Evolutionary conservation across 2,113 vertebrate genomes (phyloP).

Genomic region (Oxyruncus cristatus): DNA sequence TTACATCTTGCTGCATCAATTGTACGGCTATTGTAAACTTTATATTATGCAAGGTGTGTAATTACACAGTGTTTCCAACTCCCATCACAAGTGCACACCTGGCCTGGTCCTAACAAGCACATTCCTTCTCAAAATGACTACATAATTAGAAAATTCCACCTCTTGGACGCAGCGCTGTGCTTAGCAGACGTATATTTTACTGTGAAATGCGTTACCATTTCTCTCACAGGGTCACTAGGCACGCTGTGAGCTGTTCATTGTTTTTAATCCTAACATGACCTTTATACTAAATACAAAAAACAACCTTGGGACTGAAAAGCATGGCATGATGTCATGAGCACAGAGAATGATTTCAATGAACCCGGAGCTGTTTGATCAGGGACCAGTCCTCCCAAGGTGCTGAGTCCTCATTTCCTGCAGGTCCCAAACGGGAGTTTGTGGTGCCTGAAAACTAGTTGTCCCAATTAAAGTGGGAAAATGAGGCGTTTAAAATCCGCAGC

Average conservation of each 20-base stretch:
- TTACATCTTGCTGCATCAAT: constrained; percentile 58
- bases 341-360: constrained; percentile 44
- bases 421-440: not conserved
- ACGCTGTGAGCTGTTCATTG: constrained; percentile 50
- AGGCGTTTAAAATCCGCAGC: not conserved
- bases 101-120: constrained; percentile 44
- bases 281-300: constrained; percentile 59
- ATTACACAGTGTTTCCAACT: constrained; percentile 48
- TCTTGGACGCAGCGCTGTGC: not conserved
- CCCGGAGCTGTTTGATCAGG: not conserved
- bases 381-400: constrained; percentile 42
- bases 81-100: constrained; percentile 62
- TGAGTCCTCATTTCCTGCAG: constrained; percentile 28
- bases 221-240: constrained; percentile 46
- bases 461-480: not conserved
- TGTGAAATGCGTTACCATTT: not conserved
- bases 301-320: constrained; percentile 52
- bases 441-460: not conserved
- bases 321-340: constrained; percentile 48
- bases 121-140: constrained; percentile 57
- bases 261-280: constrained; percentile 66
- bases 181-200: not conserved
- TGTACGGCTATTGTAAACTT: constrained; percentile 60
- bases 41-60: constrained; percentile 65
- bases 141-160: constrained; percentile 52